Evolutionary conservation across 2,888 invertebrate genomes (phyloP).

Genomic region (Andrena praecox): DNA sequence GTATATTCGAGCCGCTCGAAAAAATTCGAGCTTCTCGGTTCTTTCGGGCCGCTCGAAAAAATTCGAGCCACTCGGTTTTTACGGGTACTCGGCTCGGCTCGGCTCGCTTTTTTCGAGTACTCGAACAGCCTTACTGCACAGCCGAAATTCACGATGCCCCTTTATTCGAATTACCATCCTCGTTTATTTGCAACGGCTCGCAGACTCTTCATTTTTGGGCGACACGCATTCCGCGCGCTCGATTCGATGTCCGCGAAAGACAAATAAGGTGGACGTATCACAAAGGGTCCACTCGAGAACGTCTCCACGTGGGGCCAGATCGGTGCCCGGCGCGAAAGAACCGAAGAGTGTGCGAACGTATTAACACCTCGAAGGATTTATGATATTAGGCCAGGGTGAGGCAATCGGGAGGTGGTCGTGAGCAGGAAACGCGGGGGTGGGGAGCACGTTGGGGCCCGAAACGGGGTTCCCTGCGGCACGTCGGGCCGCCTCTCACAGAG

Average conservation of each 20-base stretch:
- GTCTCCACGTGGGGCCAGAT: conserved; percentile 68
- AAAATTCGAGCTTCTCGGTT: too few relatives aligned
- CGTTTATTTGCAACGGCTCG: not conserved
- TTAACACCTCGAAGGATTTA: conserved; percentile 84
- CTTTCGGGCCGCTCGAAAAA: too few relatives aligned
- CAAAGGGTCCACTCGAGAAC: conserved; percentile 47
- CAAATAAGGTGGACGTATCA: conserved; percentile 52
- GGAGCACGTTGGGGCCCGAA: conserved; percentile 39
- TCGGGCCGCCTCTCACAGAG: conserved; percentile 75
- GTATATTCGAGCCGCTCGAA: too few relatives aligned
- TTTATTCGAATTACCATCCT: not conserved
- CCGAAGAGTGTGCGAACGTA: conserved; percentile 81
- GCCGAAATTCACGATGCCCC: too few relatives aligned
- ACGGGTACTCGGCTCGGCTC: too few relatives aligned
- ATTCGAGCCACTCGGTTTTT: too few relatives aligned
- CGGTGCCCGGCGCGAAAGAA: conserved; percentile 65
- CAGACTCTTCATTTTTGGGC: not conserved
- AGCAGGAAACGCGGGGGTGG: conserved; percentile 41
- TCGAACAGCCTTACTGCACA: too few relatives aligned
- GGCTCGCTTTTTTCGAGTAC: too few relatives aligned
- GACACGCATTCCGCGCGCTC: not conserved
- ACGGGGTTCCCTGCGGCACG: conserved; percentile 78
- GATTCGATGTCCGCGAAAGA: conserved; percentile 43
- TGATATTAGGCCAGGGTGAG: conserved; percentile 75
- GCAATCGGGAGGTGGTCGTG: conserved; percentile 42